Evolutionary conservation across 2,113 vertebrate genomes (phyloP).

Genomic region (Oncorhynchus gorbuscha): DNA sequence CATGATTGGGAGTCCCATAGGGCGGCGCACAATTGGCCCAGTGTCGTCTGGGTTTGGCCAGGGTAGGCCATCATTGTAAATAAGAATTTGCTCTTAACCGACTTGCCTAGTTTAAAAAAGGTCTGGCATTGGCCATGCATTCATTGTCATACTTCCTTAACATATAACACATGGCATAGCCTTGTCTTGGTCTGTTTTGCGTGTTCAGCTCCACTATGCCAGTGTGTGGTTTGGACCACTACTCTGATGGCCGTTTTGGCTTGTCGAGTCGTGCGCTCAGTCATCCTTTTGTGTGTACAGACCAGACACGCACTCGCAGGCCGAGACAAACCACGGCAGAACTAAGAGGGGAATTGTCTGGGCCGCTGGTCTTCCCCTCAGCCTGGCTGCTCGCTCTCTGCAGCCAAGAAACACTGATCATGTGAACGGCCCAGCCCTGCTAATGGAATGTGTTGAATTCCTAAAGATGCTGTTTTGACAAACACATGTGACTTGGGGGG

Average conservation of each 20-base stretch:
- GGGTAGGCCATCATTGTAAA: too few relatives aligned
- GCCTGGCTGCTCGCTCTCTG: slow-evolving; percentile 16
- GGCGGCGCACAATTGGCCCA: too few relatives aligned
- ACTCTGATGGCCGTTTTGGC: background rate
- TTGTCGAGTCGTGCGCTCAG: background rate
- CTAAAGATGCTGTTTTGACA: slow-evolving; percentile 72
- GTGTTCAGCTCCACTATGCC: background rate
- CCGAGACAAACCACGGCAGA: background rate
- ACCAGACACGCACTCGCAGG: background rate
- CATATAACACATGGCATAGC: background rate
- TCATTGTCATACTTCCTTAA: background rate
- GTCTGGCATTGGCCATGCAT: background rate
- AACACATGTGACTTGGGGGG: slow-evolving; percentile 69
- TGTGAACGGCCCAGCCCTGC: slow-evolving; percentile 68
- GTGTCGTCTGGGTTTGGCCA: too few relatives aligned
- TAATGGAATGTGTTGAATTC: slow-evolving; percentile 80
- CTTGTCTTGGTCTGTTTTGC: background rate
- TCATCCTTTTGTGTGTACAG: background rate
- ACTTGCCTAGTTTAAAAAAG: too few relatives aligned
- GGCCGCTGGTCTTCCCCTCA: background rate
- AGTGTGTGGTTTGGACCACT: background rate
- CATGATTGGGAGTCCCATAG: background rate
- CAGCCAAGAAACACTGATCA: slow-evolving; percentile 60
- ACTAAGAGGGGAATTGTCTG: slow-evolving; percentile 62
- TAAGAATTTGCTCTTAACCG: too few relatives aligned